phyloP scores from a whole-genome alignment of 2,888 invertebrate genomes.

The Ligdia adustata region DNA sequence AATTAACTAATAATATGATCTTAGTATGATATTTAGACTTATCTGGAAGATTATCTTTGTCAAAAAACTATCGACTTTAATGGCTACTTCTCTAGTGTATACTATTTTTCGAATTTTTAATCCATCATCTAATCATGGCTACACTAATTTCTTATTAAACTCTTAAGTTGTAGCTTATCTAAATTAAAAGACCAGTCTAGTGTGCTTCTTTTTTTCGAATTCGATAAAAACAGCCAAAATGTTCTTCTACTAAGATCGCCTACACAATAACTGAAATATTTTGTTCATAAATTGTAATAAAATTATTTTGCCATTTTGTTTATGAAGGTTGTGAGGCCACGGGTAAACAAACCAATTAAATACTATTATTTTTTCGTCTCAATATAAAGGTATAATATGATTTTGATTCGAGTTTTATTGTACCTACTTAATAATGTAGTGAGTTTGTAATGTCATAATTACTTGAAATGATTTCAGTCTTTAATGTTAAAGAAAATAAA shows the following conservation, averaged over 20 bases:
- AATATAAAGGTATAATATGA: slow-evolving; percentile 25
- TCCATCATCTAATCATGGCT: too few relatives aligned
- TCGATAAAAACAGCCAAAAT: slow-evolving; percentile 1
- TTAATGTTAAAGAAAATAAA: neutral
- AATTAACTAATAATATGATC: too few relatives aligned
- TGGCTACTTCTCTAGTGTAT: too few relatives aligned
- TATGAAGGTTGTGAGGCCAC: slow-evolving; percentile 30
- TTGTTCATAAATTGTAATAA: slow-evolving; percentile 9
- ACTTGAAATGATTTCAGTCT: too few relatives aligned
- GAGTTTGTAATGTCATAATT: too few relatives aligned
- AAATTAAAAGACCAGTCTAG: too few relatives aligned
- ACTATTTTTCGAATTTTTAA: too few relatives aligned
- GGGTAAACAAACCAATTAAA: slow-evolving; percentile 56
- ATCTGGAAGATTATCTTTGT: too few relatives aligned
- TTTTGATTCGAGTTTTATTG: slow-evolving; percentile 35
- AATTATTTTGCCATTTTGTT: slow-evolving; percentile 19
- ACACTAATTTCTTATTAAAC: too few relatives aligned
- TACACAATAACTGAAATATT: slow-evolving; percentile 5
- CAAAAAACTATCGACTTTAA: too few relatives aligned
- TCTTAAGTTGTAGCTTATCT: neutral
- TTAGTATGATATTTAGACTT: too few relatives aligned
- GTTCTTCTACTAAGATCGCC: slow-evolving; percentile 1
- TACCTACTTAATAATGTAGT: neutral
- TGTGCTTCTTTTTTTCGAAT: neutral
- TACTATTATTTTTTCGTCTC: slow-evolving; percentile 39